A percentile compares a stretch with the other conserved stretches of the same genome.
Evolutionary conservation across 2,797 vertebrate genomes (phyloP).

Genomic region (Linurgus olivaceus): DNA sequence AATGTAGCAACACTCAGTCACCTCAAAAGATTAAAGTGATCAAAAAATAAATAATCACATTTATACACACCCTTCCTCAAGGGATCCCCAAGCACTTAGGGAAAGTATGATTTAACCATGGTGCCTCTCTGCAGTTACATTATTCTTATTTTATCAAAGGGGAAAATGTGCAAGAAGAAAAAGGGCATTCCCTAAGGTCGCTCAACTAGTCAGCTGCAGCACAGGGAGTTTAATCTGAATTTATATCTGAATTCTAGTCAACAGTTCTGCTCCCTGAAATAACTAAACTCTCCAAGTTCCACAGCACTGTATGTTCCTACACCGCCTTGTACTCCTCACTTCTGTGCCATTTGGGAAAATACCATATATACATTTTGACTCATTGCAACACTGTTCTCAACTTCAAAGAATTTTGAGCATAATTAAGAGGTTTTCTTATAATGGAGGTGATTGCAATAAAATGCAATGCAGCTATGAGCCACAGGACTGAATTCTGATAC

Average conservation of each 20-base stretch:
- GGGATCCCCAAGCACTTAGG: not conserved
- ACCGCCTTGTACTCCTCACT: not conserved
- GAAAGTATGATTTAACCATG: not conserved
- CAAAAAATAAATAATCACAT: not conserved
- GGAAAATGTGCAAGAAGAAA: not conserved
- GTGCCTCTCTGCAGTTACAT: not conserved
- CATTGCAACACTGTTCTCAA: not conserved
- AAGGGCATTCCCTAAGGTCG: not conserved
- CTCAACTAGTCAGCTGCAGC: not conserved
- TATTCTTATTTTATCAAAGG: not conserved
- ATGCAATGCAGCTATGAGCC: not conserved
- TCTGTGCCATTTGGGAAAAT: slow-evolving; percentile 11
- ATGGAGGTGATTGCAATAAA: slow-evolving; percentile 1
- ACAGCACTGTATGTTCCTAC: not conserved
- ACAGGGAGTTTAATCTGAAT: not conserved
- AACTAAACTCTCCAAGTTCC: not conserved
- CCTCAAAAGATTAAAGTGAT: not conserved
- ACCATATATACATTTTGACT: not conserved
- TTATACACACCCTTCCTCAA: not conserved
- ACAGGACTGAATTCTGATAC: not conserved
- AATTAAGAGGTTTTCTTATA: slow-evolving; percentile 31
- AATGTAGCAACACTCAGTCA: not conserved
- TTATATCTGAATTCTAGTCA: not conserved
- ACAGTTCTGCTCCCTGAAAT: not conserved
- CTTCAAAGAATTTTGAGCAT: slow-evolving; percentile 37